phyloP scores from a whole-genome alignment of 2,113 vertebrate species.

The Oriolus oriolus region DNA sequence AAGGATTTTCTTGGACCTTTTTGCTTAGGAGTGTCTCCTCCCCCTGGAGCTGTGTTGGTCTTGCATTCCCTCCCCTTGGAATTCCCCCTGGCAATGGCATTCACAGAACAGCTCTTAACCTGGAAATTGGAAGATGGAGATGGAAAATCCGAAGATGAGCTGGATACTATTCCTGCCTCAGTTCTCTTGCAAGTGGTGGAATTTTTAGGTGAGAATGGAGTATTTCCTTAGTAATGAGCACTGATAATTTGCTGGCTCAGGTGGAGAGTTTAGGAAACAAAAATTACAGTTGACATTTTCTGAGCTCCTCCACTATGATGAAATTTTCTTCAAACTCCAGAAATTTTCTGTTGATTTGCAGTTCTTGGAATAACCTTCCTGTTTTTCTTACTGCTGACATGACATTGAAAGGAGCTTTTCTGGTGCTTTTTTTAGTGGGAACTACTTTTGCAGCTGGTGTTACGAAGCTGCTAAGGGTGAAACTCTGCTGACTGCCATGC shows the following conservation, averaged over 20 bases:
- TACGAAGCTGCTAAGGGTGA: background rate
- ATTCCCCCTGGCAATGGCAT: conserved; percentile 94
- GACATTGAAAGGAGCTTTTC: fast-evolving
- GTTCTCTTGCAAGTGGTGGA: conserved; percentile 93
- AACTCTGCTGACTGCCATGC: background rate
- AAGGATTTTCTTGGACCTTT: background rate
- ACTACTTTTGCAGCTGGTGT: background rate
- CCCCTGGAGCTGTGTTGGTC: conserved; percentile 89
- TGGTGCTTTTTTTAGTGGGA: background rate
- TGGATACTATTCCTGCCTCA: conserved; percentile 86
- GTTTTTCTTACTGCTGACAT: background rate
- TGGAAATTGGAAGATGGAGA: conserved; percentile 85
- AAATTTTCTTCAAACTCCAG: background rate
- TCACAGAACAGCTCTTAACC: conserved; percentile 90
- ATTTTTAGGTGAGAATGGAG: conserved; percentile 80
- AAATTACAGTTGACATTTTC: background rate
- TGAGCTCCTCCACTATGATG: background rate
- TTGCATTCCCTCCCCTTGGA: conserved; percentile 94
- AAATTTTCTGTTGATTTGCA: background rate
- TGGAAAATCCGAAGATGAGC: conserved; percentile 87
- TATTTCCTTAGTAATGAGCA: background rate
- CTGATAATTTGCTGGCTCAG: background rate
- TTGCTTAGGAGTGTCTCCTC: conserved; percentile 88
- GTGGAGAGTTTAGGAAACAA: background rate
- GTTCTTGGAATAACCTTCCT: background rate